Percentiles rank a stretch among this genome's conserved stretches.
These are phyloP conservation scores for Xiphydria camelus DNA, from an alignment of 2,888 invertebrate species.

Conservation along the genomic window DNA sequence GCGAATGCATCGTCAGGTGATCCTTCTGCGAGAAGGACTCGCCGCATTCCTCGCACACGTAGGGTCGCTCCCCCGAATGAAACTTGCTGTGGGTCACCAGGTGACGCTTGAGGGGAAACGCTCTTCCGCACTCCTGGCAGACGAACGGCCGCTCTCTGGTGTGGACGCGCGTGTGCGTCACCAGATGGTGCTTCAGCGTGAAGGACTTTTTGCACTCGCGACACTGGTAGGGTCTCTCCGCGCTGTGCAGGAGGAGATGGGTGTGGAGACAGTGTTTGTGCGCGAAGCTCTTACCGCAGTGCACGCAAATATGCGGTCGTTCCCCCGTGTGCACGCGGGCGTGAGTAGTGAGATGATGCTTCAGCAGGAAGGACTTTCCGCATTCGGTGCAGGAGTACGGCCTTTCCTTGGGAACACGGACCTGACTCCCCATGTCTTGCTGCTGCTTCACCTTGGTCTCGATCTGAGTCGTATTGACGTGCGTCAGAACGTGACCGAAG, in stretches of 20 bases:
- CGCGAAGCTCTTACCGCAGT: constrained; percentile 81
- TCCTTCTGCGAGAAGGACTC: constrained; percentile 92
- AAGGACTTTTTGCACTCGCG: constrained; percentile 86
- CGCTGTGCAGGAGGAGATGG: constrained; percentile 78
- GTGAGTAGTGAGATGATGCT: constrained; percentile 83
- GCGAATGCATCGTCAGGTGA: constrained; percentile 84
- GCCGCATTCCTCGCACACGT: constrained; percentile 85
- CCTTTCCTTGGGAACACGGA: constrained; percentile 67
- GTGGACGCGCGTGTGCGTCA: constrained; percentile 78
- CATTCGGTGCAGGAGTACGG: constrained; percentile 83
- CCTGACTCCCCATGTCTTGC: constrained; percentile 64
- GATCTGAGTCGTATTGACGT: constrained; percentile 59
- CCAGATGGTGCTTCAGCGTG: constrained; percentile 81
- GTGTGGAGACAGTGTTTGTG: constrained; percentile 84
- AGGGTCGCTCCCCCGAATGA: constrained; percentile 83
- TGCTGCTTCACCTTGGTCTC: constrained; percentile 64
- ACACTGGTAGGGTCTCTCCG: constrained; percentile 81
- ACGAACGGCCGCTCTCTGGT: constrained; percentile 81
- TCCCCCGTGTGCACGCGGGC: constrained; percentile 82
- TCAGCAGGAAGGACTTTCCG: constrained; percentile 80
- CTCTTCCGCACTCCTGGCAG: constrained; percentile 80
- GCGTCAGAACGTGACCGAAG: constrained; percentile 52
- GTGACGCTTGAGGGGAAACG: constrained; percentile 81
- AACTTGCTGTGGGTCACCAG: constrained; percentile 84
- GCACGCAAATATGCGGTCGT: constrained; percentile 76